Evolutionary conservation across 2,888 invertebrate genomes (phyloP).

Genomic region (Parnassius mnemosyne): DNA sequence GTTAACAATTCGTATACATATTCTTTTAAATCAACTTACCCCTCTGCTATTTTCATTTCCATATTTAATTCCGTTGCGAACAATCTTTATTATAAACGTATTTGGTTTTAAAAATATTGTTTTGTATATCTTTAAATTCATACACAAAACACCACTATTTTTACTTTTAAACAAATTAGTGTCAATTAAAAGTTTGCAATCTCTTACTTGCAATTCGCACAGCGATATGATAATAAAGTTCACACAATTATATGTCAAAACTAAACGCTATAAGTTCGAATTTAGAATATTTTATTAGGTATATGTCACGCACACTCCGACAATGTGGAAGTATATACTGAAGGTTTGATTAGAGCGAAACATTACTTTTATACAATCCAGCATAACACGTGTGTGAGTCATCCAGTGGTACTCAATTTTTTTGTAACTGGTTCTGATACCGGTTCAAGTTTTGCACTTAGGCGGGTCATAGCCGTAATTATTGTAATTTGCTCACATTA

Average conservation of each 20-base stretch:
- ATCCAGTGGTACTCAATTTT: slow-evolving; percentile 13
- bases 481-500: background rate
- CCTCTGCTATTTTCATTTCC: too few species aligned
- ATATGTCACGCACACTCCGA: background rate
- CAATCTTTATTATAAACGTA: too few species aligned
- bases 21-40: too few species aligned
- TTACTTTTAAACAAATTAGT: too few species aligned
- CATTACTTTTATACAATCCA: slow-evolving; percentile 19
- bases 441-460: background rate
- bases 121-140: too few species aligned
- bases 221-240: background rate
- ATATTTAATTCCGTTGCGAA: too few species aligned
- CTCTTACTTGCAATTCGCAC: background rate
- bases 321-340: slow-evolving; percentile 5
- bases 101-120: too few species aligned
- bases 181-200: slow-evolving; percentile 7
- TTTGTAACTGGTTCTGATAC: slow-evolving; percentile 19
- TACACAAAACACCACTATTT: background rate
- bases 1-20: too few species aligned
- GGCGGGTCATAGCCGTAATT: background rate
- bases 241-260: slow-evolving; percentile 11
- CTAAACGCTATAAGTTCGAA: slow-evolving; percentile 1
- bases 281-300: background rate
- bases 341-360: slow-evolving; percentile 6
- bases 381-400: slow-evolving; percentile 12